Percentiles rank a stretch among this genome's conserved stretches.
Conservation (phyloP, 92 coral and sea anemone genomes). For the Galaxea fascicularis region DNA sequence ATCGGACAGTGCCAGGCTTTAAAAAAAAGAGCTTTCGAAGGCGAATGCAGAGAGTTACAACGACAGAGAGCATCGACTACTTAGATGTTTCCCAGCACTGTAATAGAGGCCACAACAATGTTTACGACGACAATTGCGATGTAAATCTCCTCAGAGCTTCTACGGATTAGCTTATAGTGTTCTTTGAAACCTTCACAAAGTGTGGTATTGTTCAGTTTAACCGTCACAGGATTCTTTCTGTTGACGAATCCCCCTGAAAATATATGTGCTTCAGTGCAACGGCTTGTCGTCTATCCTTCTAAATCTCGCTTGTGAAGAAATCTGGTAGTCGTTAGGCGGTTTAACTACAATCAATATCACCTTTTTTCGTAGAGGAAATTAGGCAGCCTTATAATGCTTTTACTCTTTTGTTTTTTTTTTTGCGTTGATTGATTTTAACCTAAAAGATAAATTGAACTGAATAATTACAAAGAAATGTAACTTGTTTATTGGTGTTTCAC, state of each 20-base stretch:
- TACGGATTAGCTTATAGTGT: constrained; percentile 13
- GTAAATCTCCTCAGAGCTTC: constrained; percentile 16
- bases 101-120: background rate
- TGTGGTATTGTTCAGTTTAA: background rate
- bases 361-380: background rate
- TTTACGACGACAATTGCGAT: constrained; percentile 15
- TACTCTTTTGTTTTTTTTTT: background rate
- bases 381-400: background rate
- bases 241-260: no score
- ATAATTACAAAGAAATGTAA: background rate
- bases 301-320: no score
- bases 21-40: constrained; percentile 12
- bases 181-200: constrained; percentile 16
- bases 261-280: no score
- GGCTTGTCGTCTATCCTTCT: no score
- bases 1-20: constrained; percentile 29
- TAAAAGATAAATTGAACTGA: background rate
- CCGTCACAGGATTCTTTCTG: no score
- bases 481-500: background rate
- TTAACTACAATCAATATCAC: background rate
- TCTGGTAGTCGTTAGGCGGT: no score
- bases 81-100: constrained; percentile 9
- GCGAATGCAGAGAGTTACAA: constrained; percentile 23
- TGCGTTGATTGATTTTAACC: background rate
- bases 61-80: constrained; percentile 19